phyloP scores from a whole-genome alignment of 2,113 vertebrate genomes.

The Dasypus novemcinctus region DNA sequence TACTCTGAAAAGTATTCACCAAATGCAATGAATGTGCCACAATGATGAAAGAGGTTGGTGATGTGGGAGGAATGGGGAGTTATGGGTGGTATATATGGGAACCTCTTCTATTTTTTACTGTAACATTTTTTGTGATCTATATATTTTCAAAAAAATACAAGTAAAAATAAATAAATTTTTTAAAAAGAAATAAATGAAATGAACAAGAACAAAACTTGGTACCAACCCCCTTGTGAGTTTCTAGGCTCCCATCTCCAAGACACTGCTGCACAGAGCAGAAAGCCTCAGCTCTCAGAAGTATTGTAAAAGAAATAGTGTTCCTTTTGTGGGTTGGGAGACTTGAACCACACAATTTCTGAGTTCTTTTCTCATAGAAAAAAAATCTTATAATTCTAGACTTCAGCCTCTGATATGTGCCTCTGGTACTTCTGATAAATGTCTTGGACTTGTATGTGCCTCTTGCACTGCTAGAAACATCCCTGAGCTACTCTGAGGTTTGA shows the following conservation, averaged over 20 bases:
- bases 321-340: rapidly evolving
- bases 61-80: too few species aligned
- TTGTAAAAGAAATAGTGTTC: background rate
- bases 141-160: too few species aligned
- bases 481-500: background rate
- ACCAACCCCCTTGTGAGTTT: too few species aligned
- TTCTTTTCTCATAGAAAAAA: constrained; percentile 22
- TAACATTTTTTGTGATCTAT: too few species aligned
- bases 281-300: background rate
- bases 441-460: background rate
- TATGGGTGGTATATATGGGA: too few species aligned
- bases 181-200: too few species aligned
- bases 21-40: too few species aligned
- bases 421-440: background rate
- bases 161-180: too few species aligned
- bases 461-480: background rate
- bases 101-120: too few species aligned
- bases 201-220: too few species aligned
- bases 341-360: background rate
- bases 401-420: background rate
- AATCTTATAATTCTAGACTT: background rate
- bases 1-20: too few species aligned
- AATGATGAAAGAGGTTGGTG: too few species aligned
- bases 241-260: background rate
- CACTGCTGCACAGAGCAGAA: background rate